These are phyloP conservation scores for Drosophila chauvacae DNA, from an alignment of 1,140 invertebrate species.

Conservation along the genomic window DNA sequence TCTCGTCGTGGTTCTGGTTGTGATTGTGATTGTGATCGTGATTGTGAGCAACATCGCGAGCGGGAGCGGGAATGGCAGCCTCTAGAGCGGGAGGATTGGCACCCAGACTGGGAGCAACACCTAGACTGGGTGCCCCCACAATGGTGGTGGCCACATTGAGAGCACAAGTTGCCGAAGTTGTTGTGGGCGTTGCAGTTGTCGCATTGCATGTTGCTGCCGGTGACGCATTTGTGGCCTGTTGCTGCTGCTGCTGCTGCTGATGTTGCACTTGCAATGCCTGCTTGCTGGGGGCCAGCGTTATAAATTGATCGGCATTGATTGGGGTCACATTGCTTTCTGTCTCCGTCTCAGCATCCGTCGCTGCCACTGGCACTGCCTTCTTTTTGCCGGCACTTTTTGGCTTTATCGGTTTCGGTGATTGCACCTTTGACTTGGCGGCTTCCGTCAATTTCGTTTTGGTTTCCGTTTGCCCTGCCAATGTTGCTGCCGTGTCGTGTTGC, in stretches of 20 bases:
- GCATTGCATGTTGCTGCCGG: slow-evolving; percentile 23
- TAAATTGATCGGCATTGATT: slow-evolving; percentile 84
- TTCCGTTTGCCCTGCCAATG: slow-evolving; percentile 69
- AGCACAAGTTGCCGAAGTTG: slow-evolving; percentile 26
- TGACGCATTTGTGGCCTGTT: slow-evolving; percentile 60
- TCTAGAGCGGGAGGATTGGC: slow-evolving; percentile 24
- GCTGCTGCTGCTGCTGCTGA: slow-evolving; percentile 41
- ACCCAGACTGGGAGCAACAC: neutral
- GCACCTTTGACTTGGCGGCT: slow-evolving; percentile 73
- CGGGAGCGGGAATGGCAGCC: slow-evolving; percentile 3
- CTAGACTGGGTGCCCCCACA: neutral
- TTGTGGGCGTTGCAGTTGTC: slow-evolving; percentile 42
- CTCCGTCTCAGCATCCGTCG: slow-evolving; percentile 27
- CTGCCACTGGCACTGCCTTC: slow-evolving; percentile 33
- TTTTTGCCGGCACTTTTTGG: slow-evolving; percentile 68
- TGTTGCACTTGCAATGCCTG: slow-evolving; percentile 42
- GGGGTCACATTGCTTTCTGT: slow-evolving; percentile 78
- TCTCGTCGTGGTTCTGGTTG: slow-evolving; percentile 30
- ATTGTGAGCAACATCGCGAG: slow-evolving; percentile 50
- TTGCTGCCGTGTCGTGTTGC: slow-evolving; percentile 47
- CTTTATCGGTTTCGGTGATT: slow-evolving; percentile 65
- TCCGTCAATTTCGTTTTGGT: slow-evolving; percentile 75
- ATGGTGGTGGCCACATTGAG: neutral
- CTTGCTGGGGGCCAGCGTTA: slow-evolving; percentile 76
- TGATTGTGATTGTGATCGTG: slow-evolving; percentile 62